These are phyloP conservation scores for Sebastes diaconus DNA, from an alignment of 2,797 vertebrate species.

Conservation along the genomic window DNA sequence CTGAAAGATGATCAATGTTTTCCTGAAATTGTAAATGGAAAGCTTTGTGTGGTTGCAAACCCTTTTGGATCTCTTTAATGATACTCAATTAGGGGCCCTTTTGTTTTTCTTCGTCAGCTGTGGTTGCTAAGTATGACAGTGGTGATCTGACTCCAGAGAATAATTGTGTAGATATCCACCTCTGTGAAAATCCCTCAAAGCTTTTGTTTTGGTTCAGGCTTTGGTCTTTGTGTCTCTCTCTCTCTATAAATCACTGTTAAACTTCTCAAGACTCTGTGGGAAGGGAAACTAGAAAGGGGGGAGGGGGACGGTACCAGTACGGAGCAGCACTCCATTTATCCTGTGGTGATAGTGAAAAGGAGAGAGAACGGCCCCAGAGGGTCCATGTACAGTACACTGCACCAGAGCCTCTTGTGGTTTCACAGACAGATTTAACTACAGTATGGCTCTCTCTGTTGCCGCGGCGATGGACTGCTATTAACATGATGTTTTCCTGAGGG, in stretches of 20 bases:
- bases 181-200: slow-evolving; percentile 67
- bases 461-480: slow-evolving; percentile 73
- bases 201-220: slow-evolving; percentile 65
- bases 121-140: slow-evolving; percentile 55
- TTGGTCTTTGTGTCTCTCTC: slow-evolving; percentile 62
- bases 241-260: slow-evolving; percentile 65
- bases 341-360: slow-evolving; percentile 59
- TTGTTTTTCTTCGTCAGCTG: slow-evolving; percentile 62
- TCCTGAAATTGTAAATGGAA: slow-evolving; percentile 53
- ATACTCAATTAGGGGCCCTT: slow-evolving; percentile 58
- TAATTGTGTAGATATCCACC: slow-evolving; percentile 60
- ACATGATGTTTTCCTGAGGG: slow-evolving; percentile 66
- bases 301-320: slow-evolving; percentile 9
- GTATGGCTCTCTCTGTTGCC: slow-evolving; percentile 69
- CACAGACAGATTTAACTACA: slow-evolving; percentile 75
- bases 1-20: slow-evolving; percentile 48
- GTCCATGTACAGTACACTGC: slow-evolving; percentile 47
- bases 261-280: slow-evolving; percentile 52
- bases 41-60: slow-evolving; percentile 41
- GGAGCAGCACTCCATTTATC: slow-evolving; percentile 56
- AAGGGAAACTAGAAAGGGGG: background rate
- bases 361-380: slow-evolving; percentile 53
- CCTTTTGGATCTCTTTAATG: slow-evolving; percentile 65
- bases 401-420: slow-evolving; percentile 75
- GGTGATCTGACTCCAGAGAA: slow-evolving; percentile 62